phyloP scores from a whole-genome alignment of 2,113 vertebrate species.

The Mohoua ochrocephala region DNA sequence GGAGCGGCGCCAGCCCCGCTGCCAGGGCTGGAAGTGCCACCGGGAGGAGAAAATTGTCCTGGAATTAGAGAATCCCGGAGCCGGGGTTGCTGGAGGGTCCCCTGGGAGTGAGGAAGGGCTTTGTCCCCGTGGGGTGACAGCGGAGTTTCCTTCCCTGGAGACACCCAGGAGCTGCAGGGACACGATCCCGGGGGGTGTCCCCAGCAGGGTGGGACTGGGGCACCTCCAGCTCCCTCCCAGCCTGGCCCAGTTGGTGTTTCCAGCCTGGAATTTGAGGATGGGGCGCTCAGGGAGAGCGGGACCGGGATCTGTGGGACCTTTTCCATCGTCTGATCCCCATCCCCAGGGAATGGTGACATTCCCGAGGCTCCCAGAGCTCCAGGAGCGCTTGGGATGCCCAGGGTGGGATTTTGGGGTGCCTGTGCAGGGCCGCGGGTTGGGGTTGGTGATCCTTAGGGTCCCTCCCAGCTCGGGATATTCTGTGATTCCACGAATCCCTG shows the following conservation, averaged over 20 bases:
- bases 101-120: not conserved
- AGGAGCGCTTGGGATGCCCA: accelerated
- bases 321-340: accelerated
- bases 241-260: not conserved
- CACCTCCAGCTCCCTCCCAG: too few relatives aligned
- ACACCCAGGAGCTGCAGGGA: not conserved
- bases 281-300: not conserved
- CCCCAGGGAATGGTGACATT: not conserved
- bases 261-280: not conserved
- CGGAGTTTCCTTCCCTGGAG: not conserved
- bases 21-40: not conserved
- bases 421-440: not conserved
- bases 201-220: not conserved
- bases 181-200: not conserved
- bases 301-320: not conserved
- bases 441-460: too few relatives aligned
- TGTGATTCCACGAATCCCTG: not conserved
- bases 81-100: not conserved
- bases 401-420: not conserved
- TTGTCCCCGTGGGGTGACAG: not conserved
- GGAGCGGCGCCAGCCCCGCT: not conserved
- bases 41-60: accelerated
- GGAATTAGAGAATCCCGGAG: not conserved
- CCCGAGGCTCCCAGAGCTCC: not conserved
- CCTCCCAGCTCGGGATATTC: not conserved